These are phyloP conservation scores for Drusus annulatus DNA, from an alignment of 1,140 invertebrate species.

Conservation along the genomic window DNA sequence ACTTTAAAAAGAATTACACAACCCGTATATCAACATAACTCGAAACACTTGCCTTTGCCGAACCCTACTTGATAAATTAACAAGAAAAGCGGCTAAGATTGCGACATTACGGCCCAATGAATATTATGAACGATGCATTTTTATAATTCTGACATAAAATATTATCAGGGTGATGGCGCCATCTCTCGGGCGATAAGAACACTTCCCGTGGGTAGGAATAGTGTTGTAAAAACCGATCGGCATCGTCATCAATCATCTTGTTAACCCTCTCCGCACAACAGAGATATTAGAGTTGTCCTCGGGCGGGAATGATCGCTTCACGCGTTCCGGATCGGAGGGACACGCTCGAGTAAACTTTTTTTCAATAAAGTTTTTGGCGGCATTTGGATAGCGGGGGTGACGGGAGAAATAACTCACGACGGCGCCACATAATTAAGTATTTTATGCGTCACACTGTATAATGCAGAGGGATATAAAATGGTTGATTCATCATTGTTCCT, in stretches of 20 bases:
- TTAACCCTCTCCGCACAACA: constrained; percentile 52
- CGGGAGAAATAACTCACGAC: constrained; percentile 50
- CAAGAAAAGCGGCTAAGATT: too few relatives aligned
- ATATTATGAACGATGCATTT: constrained; percentile 1
- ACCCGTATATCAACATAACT: too few relatives aligned
- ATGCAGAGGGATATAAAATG: too few relatives aligned
- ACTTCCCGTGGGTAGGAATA: neutral
- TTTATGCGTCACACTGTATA: constrained; percentile 24
- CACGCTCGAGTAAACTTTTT: constrained; percentile 51
- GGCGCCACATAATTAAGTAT: constrained; percentile 39
- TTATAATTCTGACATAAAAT: constrained; percentile 33
- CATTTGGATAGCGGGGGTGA: constrained; percentile 40
- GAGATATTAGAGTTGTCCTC: constrained; percentile 52
- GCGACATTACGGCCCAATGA: too few relatives aligned
- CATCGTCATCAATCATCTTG: constrained; percentile 56
- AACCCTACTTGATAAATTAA: too few relatives aligned
- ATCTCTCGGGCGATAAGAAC: constrained; percentile 16
- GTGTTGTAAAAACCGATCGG: constrained; percentile 34
- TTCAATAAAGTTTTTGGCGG: constrained; percentile 49
- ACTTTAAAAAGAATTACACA: too few relatives aligned
- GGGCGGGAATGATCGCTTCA: constrained; percentile 54
- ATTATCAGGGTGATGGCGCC: constrained; percentile 11
- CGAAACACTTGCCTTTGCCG: too few relatives aligned
- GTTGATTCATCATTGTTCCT: too few relatives aligned
- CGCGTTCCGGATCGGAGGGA: constrained; percentile 46